Conservation (phyloP, 2,888 invertebrate genomes). For the Ormia ochracea region DNA sequence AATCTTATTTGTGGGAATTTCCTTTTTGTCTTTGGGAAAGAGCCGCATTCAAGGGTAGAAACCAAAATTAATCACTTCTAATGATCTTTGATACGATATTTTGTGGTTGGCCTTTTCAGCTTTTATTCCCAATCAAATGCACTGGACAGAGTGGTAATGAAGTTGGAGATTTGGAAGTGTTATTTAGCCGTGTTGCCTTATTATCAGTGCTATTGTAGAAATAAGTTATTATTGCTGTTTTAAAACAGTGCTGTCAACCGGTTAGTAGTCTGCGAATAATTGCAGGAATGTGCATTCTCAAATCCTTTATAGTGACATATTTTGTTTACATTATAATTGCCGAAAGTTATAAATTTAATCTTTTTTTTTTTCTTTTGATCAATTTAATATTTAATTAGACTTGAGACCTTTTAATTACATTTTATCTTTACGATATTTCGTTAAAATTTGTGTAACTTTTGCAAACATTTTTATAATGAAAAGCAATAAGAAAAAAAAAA, state of each 20-base stretch:
- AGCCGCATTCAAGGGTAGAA: not conserved
- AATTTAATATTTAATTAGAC: too few relatives aligned
- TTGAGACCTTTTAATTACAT: too few relatives aligned
- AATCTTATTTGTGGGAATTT: not conserved
- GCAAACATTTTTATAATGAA: too few relatives aligned
- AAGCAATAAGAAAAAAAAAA: too few relatives aligned
- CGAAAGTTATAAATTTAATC: too few relatives aligned
- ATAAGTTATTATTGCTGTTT: slow-evolving; percentile 30
- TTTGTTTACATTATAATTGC: too few relatives aligned
- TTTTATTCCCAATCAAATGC: not conserved
- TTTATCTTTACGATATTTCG: too few relatives aligned
- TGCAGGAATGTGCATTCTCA: not conserved
- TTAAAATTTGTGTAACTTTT: too few relatives aligned
- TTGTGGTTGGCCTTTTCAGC: not conserved
- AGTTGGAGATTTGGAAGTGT: not conserved
- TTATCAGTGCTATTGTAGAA: slow-evolving; percentile 34
- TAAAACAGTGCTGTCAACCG: slow-evolving; percentile 52
- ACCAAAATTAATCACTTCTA: not conserved
- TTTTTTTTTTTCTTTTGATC: too few relatives aligned
- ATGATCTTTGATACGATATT: not conserved
- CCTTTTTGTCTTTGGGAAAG: not conserved
- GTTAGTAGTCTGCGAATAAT: not conserved
- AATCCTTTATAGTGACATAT: too few relatives aligned
- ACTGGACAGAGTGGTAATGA: not conserved
- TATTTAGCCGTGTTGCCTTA: slow-evolving; percentile 58